Conservation (phyloP, 2,888 invertebrate species). For the Ditula angustiorana region DNA sequence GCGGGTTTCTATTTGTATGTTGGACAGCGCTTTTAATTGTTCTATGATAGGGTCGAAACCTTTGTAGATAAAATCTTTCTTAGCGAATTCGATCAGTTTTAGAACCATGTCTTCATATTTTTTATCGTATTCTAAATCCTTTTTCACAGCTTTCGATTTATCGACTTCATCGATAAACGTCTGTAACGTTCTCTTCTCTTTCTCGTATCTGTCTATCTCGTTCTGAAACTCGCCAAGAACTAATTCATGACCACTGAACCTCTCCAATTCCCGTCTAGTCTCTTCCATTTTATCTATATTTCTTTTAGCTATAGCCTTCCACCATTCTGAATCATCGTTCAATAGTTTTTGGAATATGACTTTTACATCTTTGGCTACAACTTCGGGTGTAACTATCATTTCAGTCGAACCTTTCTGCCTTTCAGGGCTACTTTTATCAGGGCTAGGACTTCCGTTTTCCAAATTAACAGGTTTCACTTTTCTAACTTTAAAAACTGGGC, state of each 20-base stretch:
- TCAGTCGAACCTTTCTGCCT: constrained; percentile 62
- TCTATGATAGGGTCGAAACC: constrained; percentile 81
- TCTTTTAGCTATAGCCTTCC: constrained; percentile 78
- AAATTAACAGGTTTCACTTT: constrained; percentile 71
- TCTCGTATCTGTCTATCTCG: constrained; percentile 68
- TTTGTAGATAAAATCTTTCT: constrained; percentile 78
- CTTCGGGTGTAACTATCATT: constrained; percentile 58
- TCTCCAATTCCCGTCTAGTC: constrained; percentile 72
- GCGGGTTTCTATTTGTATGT: constrained; percentile 65
- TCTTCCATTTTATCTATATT: constrained; percentile 80
- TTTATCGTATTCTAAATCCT: constrained; percentile 74
- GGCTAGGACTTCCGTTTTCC: constrained; percentile 45
- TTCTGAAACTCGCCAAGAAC: constrained; percentile 72
- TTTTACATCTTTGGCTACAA: constrained; percentile 56
- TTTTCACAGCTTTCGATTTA: constrained; percentile 69
- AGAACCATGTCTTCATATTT: constrained; percentile 80
- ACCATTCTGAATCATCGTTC: constrained; percentile 79
- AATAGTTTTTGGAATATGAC: constrained; percentile 78
- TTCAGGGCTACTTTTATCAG: constrained; percentile 59
- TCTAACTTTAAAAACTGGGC: constrained; percentile 72
- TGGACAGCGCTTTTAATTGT: constrained; percentile 70
- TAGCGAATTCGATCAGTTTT: constrained; percentile 77
- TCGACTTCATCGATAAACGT: constrained; percentile 78
- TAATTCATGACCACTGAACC: constrained; percentile 78
- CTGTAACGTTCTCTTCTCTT: constrained; percentile 70